phyloP scores from a whole-genome alignment of 1,140 invertebrate genomes.

The Tetramorium alpestre region DNA sequence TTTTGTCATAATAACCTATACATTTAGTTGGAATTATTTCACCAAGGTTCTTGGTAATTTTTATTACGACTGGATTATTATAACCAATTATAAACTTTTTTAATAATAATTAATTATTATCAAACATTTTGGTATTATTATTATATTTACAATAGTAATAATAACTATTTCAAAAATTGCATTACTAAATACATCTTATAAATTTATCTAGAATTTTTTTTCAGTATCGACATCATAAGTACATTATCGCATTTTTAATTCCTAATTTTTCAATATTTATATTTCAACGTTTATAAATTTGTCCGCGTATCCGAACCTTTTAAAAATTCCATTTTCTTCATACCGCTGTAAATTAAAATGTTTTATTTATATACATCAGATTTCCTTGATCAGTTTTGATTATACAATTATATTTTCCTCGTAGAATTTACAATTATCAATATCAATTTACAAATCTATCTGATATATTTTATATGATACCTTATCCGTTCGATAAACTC shows the following conservation, averaged over 20 bases:
- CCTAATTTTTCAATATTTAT: not conserved
- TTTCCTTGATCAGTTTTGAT: not conserved
- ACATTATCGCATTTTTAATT: not conserved
- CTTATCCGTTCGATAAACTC: not conserved
- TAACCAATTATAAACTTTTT: too few relatives aligned
- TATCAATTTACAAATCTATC: slow-evolving; percentile 11
- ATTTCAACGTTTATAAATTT: not conserved
- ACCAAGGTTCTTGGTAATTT: too few relatives aligned
- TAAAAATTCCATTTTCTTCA: not conserved
- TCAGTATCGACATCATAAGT: not conserved
- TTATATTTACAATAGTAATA: too few relatives aligned
- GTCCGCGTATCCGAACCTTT: not conserved
- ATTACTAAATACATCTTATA: too few relatives aligned
- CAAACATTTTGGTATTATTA: too few relatives aligned
- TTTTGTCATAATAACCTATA: too few relatives aligned
- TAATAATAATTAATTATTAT: too few relatives aligned
- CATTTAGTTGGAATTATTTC: too few relatives aligned
- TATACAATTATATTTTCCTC: not conserved
- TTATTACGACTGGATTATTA: too few relatives aligned
- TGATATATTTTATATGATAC: not conserved
- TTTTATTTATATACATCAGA: not conserved
- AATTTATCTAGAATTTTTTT: too few relatives aligned
- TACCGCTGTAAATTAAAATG: not conserved
- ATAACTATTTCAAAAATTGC: too few relatives aligned
- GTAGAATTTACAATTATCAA: not conserved